Evolutionary conservation across 2,888 invertebrate species (phyloP).

Genomic region (Catocala fraxini): DNA sequence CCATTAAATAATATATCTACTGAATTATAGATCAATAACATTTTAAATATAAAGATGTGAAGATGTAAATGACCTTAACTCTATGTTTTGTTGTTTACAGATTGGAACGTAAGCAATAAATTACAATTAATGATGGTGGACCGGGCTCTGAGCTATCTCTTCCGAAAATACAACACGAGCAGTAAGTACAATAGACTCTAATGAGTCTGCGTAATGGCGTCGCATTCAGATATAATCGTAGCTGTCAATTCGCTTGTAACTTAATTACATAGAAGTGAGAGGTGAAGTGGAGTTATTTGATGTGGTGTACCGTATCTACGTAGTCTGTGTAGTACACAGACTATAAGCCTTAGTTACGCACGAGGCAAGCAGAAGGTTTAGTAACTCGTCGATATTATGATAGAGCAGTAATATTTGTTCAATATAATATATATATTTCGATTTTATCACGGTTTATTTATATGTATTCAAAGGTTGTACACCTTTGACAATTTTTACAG

Average conservation of each 20-base stretch:
- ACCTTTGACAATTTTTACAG: too few relatives aligned
- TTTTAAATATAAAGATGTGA: slow-evolving; percentile 6
- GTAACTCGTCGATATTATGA: too few relatives aligned
- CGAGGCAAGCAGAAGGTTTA: too few relatives aligned
- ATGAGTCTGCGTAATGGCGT: slow-evolving; percentile 42
- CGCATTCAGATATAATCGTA: slow-evolving; percentile 31
- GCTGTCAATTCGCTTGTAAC: slow-evolving; percentile 39
- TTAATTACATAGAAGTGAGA: slow-evolving; percentile 41
- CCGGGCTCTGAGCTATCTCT: slow-evolving; percentile 61
- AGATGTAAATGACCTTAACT: slow-evolving; percentile 14
- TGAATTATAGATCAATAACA: slow-evolving; percentile 23
- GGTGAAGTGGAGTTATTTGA: slow-evolving; percentile 32
- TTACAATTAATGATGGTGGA: slow-evolving; percentile 68
- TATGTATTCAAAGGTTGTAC: too few relatives aligned
- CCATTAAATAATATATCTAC: slow-evolving; percentile 11
- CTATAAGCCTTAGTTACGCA: slow-evolving; percentile 24
- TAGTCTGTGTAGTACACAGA: slow-evolving; percentile 11
- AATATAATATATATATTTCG: too few relatives aligned
- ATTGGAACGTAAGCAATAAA: slow-evolving; percentile 66
- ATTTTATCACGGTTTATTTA: too few relatives aligned
- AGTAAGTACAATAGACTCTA: slow-evolving; percentile 57
- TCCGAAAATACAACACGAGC: slow-evolving; percentile 69
- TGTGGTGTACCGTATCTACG: slow-evolving; percentile 17
- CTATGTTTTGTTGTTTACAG: slow-evolving; percentile 62
- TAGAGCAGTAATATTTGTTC: too few relatives aligned